These are phyloP conservation scores for Vimba vimba DNA, from an alignment of 2,113 vertebrate genomes.

Conservation along the genomic window DNA sequence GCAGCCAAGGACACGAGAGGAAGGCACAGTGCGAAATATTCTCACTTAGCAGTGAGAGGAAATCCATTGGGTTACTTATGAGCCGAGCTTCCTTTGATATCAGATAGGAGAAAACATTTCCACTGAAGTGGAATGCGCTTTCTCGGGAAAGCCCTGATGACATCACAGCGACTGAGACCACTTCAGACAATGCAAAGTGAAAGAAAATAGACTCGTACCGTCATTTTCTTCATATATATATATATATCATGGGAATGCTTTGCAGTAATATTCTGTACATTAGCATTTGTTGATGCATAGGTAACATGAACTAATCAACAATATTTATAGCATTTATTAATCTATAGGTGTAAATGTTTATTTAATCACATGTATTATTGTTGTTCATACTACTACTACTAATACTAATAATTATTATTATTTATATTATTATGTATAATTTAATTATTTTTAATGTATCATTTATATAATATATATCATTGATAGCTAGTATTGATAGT, in stretches of 20 bases:
- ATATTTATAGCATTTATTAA: neutral
- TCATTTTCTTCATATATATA: neutral
- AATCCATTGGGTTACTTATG: conserved; percentile 25
- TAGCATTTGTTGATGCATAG: neutral
- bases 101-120: conserved; percentile 27
- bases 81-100: conserved; percentile 39
- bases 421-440: no score
- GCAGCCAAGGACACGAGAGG: conserved; percentile 16
- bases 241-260: neutral
- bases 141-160: conserved; percentile 6
- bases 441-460: neutral
- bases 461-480: neutral
- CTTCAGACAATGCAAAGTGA: neutral
- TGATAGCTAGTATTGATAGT: neutral
- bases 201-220: neutral
- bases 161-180: neutral
- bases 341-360: neutral
- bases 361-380: neutral
- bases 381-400: neutral
- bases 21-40: conserved; percentile 36
- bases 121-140: neutral
- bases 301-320: neutral
- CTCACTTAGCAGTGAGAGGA: conserved; percentile 26
- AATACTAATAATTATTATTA: neutral
- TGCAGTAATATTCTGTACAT: neutral